Percentiles rank a stretch among this genome's conserved stretches.
phyloP scores from a whole-genome alignment of 2,888 invertebrate genomes.

The Tetragnatha montana region DNA sequence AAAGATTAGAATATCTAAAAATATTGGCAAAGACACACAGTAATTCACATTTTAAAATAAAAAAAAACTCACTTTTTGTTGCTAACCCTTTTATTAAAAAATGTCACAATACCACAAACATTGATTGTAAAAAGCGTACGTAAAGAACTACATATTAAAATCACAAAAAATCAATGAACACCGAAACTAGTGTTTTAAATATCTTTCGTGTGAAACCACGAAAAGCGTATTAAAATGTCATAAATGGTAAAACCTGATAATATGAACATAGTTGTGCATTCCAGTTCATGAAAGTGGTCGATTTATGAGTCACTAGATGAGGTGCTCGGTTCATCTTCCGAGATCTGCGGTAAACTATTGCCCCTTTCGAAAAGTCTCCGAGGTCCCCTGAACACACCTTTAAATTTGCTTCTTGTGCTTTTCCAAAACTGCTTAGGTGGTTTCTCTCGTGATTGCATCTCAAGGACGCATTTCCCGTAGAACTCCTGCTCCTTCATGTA shows the following conservation, averaged over 20 bases:
- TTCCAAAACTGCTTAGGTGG: slow-evolving; percentile 79
- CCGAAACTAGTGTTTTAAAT: neutral
- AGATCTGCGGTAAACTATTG: neutral
- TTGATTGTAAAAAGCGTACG: no score
- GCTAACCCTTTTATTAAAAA: no score
- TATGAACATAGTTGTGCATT: neutral
- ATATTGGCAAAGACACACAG: no score
- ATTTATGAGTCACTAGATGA: neutral
- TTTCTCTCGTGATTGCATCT: slow-evolving; percentile 84
- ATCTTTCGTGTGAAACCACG: neutral
- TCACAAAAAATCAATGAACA: neutral
- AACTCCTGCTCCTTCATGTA: slow-evolving; percentile 94
- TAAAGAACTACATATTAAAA: neutral
- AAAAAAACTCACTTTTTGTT: no score
- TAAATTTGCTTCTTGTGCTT: slow-evolving; percentile 33
- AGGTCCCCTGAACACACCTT: neutral
- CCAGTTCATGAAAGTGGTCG: neutral
- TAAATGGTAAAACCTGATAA: neutral
- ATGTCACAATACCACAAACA: no score
- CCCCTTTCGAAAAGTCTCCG: neutral
- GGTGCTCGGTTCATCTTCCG: neutral
- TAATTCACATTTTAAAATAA: no score
- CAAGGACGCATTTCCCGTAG: slow-evolving; percentile 90
- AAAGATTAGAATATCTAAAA: no score
- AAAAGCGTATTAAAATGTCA: neutral